Evolutionary conservation across 1,140 invertebrate genomes (phyloP), one percentile per base, ranked within the genome.

Genomic region (Drosophila cardini): DNA sequence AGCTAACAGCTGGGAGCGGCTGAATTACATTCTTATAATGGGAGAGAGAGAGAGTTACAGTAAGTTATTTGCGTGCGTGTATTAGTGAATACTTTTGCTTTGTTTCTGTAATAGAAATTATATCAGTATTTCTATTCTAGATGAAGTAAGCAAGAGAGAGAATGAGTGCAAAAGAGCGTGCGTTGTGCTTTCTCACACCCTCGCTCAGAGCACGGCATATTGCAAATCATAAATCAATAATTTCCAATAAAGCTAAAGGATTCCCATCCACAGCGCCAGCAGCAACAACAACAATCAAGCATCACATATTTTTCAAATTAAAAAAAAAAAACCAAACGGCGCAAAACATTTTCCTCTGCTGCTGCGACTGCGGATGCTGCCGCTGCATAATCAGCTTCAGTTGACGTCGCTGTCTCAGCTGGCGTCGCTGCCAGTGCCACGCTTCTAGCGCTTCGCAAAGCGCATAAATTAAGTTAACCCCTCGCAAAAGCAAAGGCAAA

Each of bases 381-480:
- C 21, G 52, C 64, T 86, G 79, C 65, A 86, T 86, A 87, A 87
- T 87, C 83, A 86, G 79, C 83, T 63, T 67, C 62, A 53, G 64
- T 40, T 36, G 21, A 13, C 45, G 50, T 55, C 36, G 61, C 48
- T 57, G 62, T 46, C 60, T 36, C 72, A 40, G 72, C 69, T 34
- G 26, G 7, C 68, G 50, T 56, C 72, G 64, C 72, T 85, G 61
- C 36, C 60, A 1, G 60, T 63, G 73, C 72, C 84, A 89, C 80
- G 85, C 84, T 89, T 80, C 63, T 70, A 75, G 65, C 67, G 65
- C 67, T 63, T 78, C 75, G 34, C 79, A 74, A 83, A 78, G 76
- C 71, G 87, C 78, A 87, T 89, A 90, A 90, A 87, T 90, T 90
- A 90, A 90, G 76, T 90, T 90, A 90, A 90, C 86, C 86, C 86